Conservation (phyloP, 92 coral and sea anemone genomes). For the Actinostola sp. region DNA sequence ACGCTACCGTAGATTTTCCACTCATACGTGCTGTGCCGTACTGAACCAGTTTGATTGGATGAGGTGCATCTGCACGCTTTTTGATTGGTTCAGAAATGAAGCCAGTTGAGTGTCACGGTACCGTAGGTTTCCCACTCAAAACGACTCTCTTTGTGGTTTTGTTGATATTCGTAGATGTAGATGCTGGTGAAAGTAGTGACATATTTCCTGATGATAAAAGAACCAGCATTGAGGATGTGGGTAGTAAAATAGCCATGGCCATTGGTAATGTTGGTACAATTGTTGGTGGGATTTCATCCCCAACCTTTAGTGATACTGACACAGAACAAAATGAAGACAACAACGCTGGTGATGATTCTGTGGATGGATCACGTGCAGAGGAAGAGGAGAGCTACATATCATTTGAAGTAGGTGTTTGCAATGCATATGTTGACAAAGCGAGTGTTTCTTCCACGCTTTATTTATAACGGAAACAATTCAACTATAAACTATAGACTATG, state of each 20-base stretch:
- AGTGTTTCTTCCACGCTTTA: not conserved
- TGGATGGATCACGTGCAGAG: conserved; percentile 6
- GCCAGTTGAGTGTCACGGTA: too few species aligned
- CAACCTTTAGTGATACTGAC: conserved; percentile 39
- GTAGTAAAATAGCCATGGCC: conserved; percentile 18
- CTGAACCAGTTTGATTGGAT: too few species aligned
- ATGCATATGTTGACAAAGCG: too few species aligned
- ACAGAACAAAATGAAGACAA: not conserved
- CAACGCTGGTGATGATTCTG: not conserved
- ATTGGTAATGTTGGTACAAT: conserved; percentile 60
- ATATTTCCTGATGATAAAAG: not conserved
- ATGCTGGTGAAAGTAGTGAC: not conserved
- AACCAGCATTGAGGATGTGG: not conserved
- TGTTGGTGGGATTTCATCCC: conserved; percentile 63
- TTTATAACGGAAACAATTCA: not conserved
- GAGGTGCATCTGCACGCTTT: too few species aligned
- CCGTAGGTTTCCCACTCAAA: too few species aligned
- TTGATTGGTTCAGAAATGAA: too few species aligned
- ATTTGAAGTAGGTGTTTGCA: conserved; percentile 48
- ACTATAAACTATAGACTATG: conserved; percentile 1
- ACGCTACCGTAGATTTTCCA: too few species aligned
- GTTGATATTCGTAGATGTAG: too few species aligned
- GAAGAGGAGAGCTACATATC: conserved; percentile 56
- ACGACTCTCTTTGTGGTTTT: too few species aligned
- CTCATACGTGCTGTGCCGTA: too few species aligned